Conservation (phyloP, 2,797 vertebrate genomes). For the Cercopithecus mitis region DNA sequence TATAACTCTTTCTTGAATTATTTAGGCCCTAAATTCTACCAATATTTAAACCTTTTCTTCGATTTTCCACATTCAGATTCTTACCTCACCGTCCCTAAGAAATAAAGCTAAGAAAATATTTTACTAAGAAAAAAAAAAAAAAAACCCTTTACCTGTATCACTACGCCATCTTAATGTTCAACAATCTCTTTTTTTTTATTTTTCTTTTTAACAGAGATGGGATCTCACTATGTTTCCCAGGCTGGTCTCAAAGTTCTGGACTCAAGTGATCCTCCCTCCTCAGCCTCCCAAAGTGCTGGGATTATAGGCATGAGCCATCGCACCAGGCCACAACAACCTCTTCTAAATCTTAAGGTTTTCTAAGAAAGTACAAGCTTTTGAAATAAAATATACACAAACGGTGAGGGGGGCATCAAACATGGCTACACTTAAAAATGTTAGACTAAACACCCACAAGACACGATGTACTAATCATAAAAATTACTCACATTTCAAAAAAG, state of each 20-base stretch:
- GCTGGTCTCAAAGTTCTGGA: neutral
- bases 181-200: neutral
- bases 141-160: neutral
- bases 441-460: neutral
- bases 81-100: neutral
- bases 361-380: constrained; percentile 16
- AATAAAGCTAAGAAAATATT: neutral
- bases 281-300: neutral
- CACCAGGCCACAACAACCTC: neutral
- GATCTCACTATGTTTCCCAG: neutral
- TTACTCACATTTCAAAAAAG: neutral
- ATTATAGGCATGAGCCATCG: neutral
- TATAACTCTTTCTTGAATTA: neutral
- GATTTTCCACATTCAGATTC: constrained; percentile 16
- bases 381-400: neutral
- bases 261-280: neutral
- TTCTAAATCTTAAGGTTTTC: constrained; percentile 26
- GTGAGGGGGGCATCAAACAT: neutral
- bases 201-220: neutral
- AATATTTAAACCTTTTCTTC: constrained; percentile 6
- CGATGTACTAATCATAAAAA: constrained; percentile 17
- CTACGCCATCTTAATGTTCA: neutral
- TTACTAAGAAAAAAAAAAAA: neutral
- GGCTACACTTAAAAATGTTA: neutral
- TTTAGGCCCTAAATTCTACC: neutral